These are phyloP conservation scores for Proterorhinus semilunaris DNA, from an alignment of 2,113 vertebrate species.

Conservation along the genomic window DNA sequence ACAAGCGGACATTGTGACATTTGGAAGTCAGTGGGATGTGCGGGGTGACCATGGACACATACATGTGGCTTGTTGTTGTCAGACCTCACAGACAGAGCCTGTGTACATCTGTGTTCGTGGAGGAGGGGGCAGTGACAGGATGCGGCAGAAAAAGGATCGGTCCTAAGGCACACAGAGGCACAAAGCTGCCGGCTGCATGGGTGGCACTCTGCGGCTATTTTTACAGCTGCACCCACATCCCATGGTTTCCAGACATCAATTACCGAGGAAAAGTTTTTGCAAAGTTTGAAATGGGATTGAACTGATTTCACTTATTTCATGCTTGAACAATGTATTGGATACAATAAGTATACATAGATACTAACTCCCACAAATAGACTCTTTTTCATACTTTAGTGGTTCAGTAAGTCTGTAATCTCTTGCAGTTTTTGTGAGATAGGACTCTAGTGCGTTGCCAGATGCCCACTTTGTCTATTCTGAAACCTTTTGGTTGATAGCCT, in stretches of 20 bases:
- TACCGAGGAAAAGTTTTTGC: neutral
- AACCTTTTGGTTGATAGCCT: no score
- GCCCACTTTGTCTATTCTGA: no score
- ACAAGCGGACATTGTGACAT: conserved; percentile 17
- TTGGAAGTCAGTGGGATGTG: conserved; percentile 17
- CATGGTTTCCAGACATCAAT: conserved; percentile 38
- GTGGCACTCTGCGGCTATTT: conserved; percentile 68
- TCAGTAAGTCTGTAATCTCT: no score
- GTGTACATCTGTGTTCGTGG: conserved; percentile 35
- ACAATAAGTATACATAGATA: no score
- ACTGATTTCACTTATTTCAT: neutral
- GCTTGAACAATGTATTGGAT: neutral
- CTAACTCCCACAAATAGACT: neutral
- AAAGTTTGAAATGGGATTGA: conserved; percentile 21
- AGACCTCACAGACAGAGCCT: conserved; percentile 56
- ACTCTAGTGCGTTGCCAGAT: no score
- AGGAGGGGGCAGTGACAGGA: conserved; percentile 42
- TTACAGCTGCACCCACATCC: conserved; percentile 72
- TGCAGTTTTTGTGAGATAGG: no score
- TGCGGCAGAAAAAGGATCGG: conserved; percentile 51
- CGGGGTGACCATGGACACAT: conserved; percentile 30
- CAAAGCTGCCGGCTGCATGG: conserved; percentile 63
- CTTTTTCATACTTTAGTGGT: no score
- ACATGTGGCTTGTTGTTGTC: conserved; percentile 35
- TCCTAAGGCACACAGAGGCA: conserved; percentile 56